Base-by-base conservation (phyloP, 2,113 vertebrate species). In the Phaethornis superciliosus region DNA sequence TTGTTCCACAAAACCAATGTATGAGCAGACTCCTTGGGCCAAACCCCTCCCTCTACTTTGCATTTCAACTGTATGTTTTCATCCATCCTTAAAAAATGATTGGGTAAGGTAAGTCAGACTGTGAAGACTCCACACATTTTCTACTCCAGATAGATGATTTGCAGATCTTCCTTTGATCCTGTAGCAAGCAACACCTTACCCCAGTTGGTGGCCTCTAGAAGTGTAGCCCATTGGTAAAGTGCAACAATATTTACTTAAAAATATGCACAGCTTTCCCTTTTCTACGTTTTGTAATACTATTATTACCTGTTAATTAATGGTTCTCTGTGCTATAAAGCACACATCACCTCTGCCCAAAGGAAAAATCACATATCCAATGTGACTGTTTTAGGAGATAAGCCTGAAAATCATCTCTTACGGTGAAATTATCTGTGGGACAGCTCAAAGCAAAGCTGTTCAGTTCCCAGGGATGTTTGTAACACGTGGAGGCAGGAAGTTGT, bases 371-470 rank as follows among this genome's bases (percentile, higher is more conserved):
- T 24, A 79, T 55, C 72, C 33, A 40, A 1, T 24, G n/a, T n/a
- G 52, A 89, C 2, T 56, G 47, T 6, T 40, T 70, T 30, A 49
- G 55, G 26, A 69, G 51, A n/a, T 30, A 71, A 78, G 59, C 35
- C 68, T 91, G 67, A 92, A 96, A 95, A 88, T 70, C 13, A 47
- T 65, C 30, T 85, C 52, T 91, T 42, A 24, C 47, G 75, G 68
- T 44, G 60, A 85, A 89, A 93, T 46, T 92, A 93, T 85, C 63
- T 71, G 47, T 84, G 65, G 76, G 77, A 88, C 27, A 67, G 55
- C 58, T 52, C 42, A 94, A 71, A 90, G 67, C 42, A 91, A 94
- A 94, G 49, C 84, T 91, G 78, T 65, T 91, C 54, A 35, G 35
- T 79, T 91, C 37, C 71, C 84, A 95, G 70, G 59, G 88, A 93